Base-by-base conservation (phyloP, 2,797 vertebrate species). In the Falco berigora region DNA sequence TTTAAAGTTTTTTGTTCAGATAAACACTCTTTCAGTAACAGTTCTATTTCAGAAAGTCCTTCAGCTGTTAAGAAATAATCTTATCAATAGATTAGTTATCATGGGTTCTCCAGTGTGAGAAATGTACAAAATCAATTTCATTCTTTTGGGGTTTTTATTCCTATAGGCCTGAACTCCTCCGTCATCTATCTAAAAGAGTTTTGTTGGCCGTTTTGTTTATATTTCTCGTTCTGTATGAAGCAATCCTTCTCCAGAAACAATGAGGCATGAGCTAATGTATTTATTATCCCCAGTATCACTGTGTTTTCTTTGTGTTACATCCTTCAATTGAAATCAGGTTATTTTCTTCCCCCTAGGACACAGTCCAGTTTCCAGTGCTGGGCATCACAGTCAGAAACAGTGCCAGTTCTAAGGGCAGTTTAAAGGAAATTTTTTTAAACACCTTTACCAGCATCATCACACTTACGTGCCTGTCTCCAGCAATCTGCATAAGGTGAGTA, bases 211-310 rank as follows among this genome's bases (percentile, higher is more conserved):
- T 72, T 93, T 91, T 96, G 77, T 86, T 96, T 91, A 5, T 90
- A 86, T 88, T 94, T 94, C 18, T 32, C 55, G 49, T 75, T 67
- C 64, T 69, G 83, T 62, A 92, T 96, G 79, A 96, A 94, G 82
- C 79, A 94, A 92, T 75, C 49, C 38, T 90, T 88, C 84, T 63
- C 66, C 52, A 73, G 66, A 84, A 94, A 96, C 91, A 96, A 94
- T 91, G 53, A 86, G 25, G 67, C 56, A 94, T 96, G 94, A 96
- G 73, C 47, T 95, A 88, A 95, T 90, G 85, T 75, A 86, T 91
- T 95, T 94, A 86, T 92, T 69, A 78, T 52, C 7, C 42, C 34
- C 78, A 94, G 62, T 30, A 78, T 52, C 63, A 94, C 92, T 90
- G 90, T 74, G 95, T 82, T 94, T 95, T 78, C 88, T 95, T 95